Percentiles rank a stretch among this genome's conserved stretches.
Conservation (phyloP, 2,888 invertebrate genomes). For the Tetropium fuscum region DNA sequence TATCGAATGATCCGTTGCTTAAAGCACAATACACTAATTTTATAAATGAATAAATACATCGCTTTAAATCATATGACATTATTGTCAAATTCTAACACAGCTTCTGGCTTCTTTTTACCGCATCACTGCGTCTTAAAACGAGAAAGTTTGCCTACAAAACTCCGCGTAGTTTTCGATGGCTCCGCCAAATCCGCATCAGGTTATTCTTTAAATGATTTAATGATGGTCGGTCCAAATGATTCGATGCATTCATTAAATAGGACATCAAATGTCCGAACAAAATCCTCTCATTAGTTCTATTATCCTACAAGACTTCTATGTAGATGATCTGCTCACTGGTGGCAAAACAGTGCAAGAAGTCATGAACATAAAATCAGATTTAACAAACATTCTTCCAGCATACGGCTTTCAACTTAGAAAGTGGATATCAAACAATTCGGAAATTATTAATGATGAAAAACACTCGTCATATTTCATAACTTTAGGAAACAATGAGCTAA, state of each 20-base stretch:
- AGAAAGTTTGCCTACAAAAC: neutral
- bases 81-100: neutral
- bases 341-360: neutral
- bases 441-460: neutral
- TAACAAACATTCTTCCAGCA: neutral
- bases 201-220: conserved; percentile 3
- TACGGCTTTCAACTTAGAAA: conserved; percentile 4
- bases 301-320: conserved; percentile 2
- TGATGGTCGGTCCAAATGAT: conserved; percentile 2
- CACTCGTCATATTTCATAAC: neutral
- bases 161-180: conserved; percentile 2
- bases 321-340: conserved; percentile 11
- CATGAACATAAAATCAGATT: neutral
- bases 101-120: conserved; percentile 7
- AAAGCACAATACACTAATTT: conserved; percentile 1
- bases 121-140: conserved; percentile 8
- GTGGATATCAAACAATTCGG: conserved; percentile 1
- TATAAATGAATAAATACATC: conserved; percentile 1
- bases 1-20: neutral
- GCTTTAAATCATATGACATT: neutral
- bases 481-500: no score
- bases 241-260: neutral
- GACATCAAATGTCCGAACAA: neutral
- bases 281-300: neutral
- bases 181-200: conserved; percentile 1